A percentile compares a stretch with the other conserved stretches of the same genome.
Evolutionary conservation across 2,888 invertebrate species (phyloP).

Genomic region (Xanthia icteritia): DNA sequence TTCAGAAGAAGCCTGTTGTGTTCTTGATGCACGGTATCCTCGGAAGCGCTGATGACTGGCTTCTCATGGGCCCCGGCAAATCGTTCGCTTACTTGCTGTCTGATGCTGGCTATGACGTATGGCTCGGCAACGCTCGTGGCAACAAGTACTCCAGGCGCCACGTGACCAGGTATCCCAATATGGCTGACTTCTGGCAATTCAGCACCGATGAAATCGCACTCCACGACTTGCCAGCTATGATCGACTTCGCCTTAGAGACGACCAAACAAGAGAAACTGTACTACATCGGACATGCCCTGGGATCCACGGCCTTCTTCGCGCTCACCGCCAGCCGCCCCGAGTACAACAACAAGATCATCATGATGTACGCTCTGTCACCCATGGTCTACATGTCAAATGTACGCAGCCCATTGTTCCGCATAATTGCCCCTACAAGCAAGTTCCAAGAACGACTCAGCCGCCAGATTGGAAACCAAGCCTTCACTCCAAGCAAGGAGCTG

Average conservation of each 20-base stretch:
- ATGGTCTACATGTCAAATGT: slow-evolving; percentile 85
- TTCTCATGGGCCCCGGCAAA: slow-evolving; percentile 91
- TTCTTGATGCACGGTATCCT: slow-evolving; percentile 92
- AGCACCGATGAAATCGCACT: slow-evolving; percentile 85
- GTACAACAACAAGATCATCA: slow-evolving; percentile 83
- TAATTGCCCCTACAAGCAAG: slow-evolving; percentile 81
- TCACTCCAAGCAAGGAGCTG: slow-evolving; percentile 78
- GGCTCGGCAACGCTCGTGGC: slow-evolving; percentile 86
- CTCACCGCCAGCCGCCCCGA: slow-evolving; percentile 79
- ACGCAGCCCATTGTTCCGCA: slow-evolving; percentile 84
- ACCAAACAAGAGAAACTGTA: slow-evolving; percentile 80
- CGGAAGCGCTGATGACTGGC: slow-evolving; percentile 92
- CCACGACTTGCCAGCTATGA: slow-evolving; percentile 85
- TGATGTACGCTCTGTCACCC: slow-evolving; percentile 85
- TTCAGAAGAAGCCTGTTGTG: slow-evolving; percentile 81
- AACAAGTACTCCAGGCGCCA: slow-evolving; percentile 83
- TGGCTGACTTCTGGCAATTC: slow-evolving; percentile 86
- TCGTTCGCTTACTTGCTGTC: slow-evolving; percentile 83
- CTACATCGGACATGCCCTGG: slow-evolving; percentile 84
- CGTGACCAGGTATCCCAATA: slow-evolving; percentile 80
- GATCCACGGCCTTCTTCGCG: slow-evolving; percentile 82
- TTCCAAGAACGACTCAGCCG: slow-evolving; percentile 73
- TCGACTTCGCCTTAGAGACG: slow-evolving; percentile 81
- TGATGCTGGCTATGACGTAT: slow-evolving; percentile 86
- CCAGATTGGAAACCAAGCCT: slow-evolving; percentile 78